Conservation (phyloP, 2,113 vertebrate species). For the Eptesicus fuscus region DNA sequence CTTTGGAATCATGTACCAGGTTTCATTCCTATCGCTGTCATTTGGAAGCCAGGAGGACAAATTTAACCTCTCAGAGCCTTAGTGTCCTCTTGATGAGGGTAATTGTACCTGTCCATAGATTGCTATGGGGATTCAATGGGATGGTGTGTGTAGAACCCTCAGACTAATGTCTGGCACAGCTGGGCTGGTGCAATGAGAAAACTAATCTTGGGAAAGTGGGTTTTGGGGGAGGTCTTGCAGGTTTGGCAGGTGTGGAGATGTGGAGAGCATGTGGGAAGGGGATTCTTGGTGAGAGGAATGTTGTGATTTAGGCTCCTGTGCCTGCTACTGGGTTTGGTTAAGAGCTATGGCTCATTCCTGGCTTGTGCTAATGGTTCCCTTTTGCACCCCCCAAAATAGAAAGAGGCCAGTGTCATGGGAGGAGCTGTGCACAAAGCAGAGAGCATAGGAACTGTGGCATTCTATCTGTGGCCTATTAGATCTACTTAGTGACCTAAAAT, state of each 20-base stretch:
- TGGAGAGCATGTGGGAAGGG: background rate
- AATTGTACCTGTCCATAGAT: background rate
- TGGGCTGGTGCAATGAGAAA: background rate
- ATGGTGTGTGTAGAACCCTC: background rate
- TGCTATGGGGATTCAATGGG: background rate
- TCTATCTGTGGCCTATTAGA: background rate
- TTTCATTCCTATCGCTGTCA: background rate
- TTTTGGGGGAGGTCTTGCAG: background rate
- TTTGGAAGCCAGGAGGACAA: background rate
- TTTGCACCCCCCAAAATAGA: background rate
- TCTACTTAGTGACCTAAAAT: background rate
- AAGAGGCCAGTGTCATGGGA: background rate
- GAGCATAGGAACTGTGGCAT: background rate
- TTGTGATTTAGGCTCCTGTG: background rate
- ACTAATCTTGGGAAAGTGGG: background rate
- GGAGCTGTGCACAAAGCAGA: background rate
- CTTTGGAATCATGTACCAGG: background rate
- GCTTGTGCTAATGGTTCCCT: background rate
- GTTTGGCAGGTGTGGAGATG: background rate
- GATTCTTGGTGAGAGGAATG: background rate
- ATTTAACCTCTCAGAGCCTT: background rate
- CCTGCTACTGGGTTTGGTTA: background rate
- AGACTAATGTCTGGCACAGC: background rate
- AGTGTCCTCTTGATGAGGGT: background rate
- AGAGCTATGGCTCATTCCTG: background rate